Evolutionary conservation across 2,888 invertebrate genomes (phyloP).

Genomic region (Dinocampus coccinellae): DNA sequence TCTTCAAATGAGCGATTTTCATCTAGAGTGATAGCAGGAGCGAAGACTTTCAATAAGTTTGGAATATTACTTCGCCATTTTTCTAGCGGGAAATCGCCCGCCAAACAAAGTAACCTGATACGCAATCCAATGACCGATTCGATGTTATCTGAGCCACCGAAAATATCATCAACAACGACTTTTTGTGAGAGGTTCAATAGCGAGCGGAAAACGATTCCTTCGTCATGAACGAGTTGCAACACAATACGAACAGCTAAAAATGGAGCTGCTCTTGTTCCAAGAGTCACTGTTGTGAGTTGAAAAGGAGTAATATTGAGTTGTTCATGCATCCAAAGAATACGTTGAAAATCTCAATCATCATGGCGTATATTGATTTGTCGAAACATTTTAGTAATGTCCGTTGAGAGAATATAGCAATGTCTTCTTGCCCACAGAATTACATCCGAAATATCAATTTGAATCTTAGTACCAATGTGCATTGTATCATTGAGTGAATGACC

Average conservation of each 20-base stretch:
- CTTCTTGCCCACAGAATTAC: slow-evolving; percentile 25
- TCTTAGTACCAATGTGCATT: slow-evolving; percentile 23
- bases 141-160: neutral
- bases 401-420: slow-evolving; percentile 25
- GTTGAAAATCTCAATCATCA: too few relatives aligned
- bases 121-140: neutral
- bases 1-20: slow-evolving; percentile 25
- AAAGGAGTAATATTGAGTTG: too few relatives aligned
- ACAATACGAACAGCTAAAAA: too few relatives aligned
- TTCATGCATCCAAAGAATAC: too few relatives aligned
- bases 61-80: slow-evolving; percentile 20
- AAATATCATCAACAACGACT: neutral
- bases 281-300: too few relatives aligned
- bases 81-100: neutral
- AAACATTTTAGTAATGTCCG: slow-evolving; percentile 38
- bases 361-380: slow-evolving; percentile 28
- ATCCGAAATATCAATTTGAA: slow-evolving; percentile 26
- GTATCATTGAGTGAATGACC: slow-evolving; percentile 21
- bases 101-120: neutral
- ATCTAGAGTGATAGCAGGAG: slow-evolving; percentile 29
- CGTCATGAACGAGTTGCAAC: too few relatives aligned
- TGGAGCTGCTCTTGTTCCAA: too few relatives aligned
- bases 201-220: neutral
- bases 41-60: slow-evolving; percentile 25
- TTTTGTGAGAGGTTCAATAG: neutral